phyloP scores from a whole-genome alignment of 2,797 vertebrate species.

The Balearica regulorum region DNA sequence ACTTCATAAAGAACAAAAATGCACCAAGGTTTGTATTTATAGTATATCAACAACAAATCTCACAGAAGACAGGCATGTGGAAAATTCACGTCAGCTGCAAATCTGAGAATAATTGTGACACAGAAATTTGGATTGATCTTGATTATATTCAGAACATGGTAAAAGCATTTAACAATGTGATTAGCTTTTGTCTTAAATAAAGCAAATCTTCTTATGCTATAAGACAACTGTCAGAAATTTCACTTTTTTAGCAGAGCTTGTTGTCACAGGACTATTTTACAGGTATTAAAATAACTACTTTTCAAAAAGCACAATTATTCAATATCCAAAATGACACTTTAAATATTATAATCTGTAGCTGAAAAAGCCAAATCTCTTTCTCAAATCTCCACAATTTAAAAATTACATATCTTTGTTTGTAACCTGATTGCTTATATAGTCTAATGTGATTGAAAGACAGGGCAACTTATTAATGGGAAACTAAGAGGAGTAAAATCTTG shows the following conservation, averaged over 20 bases:
- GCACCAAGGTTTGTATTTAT: not conserved
- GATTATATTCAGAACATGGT: not conserved
- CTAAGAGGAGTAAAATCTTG: not conserved
- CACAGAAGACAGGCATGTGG: not conserved
- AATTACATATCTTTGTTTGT: not conserved
- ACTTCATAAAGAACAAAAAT: not conserved
- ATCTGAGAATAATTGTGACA: not conserved
- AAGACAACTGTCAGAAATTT: not conserved
- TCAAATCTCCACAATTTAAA: not conserved
- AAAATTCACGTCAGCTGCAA: not conserved
- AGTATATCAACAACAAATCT: not conserved
- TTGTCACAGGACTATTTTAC: not conserved
- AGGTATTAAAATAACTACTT: not conserved
- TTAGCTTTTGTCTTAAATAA: not conserved
- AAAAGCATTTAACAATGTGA: not conserved
- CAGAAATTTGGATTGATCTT: not conserved
- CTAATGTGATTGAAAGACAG: not conserved
- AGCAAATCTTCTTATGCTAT: not conserved
- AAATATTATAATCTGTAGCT: not conserved
- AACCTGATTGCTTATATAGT: not conserved
- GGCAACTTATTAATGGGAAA: not conserved
- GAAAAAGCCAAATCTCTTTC: not conserved
- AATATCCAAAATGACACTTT: not conserved
- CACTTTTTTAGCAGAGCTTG: not conserved
- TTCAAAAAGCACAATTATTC: not conserved